These are phyloP conservation scores for Indri indri DNA, from an alignment of 2,113 vertebrate species.

Conservation along the genomic window DNA sequence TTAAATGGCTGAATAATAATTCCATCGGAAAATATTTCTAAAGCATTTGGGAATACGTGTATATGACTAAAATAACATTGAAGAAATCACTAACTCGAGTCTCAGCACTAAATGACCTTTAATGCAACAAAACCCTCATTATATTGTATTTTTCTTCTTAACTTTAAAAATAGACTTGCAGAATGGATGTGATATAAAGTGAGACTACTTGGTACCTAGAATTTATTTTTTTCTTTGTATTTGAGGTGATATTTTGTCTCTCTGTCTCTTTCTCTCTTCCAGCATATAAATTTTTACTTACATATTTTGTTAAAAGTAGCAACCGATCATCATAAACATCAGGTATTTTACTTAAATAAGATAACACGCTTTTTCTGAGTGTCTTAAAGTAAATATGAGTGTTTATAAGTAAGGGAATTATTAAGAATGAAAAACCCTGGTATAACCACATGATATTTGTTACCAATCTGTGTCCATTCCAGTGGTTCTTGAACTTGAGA, in stretches of 20 bases:
- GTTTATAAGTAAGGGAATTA: background rate
- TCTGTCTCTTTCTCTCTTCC: background rate
- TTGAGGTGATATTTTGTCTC: background rate
- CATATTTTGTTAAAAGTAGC: background rate
- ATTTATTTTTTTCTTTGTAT: conserved; percentile 21
- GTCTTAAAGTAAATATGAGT: background rate
- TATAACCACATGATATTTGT: background rate
- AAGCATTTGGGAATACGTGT: background rate
- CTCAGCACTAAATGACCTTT: background rate
- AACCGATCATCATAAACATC: background rate
- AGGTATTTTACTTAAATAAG: background rate
- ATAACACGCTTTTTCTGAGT: background rate
- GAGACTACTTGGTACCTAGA: background rate
- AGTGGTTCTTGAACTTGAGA: background rate
- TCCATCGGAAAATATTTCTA: background rate
- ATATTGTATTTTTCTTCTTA: background rate
- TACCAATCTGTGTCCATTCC: background rate
- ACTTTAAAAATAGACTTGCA: background rate
- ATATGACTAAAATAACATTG: background rate
- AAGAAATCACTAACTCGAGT: background rate
- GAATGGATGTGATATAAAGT: background rate
- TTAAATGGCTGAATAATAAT: background rate
- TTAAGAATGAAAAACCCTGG: background rate
- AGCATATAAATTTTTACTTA: background rate
- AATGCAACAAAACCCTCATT: background rate